phyloP scores from a whole-genome alignment of 1,140 invertebrate genomes.

The Adelges cooleyi region DNA sequence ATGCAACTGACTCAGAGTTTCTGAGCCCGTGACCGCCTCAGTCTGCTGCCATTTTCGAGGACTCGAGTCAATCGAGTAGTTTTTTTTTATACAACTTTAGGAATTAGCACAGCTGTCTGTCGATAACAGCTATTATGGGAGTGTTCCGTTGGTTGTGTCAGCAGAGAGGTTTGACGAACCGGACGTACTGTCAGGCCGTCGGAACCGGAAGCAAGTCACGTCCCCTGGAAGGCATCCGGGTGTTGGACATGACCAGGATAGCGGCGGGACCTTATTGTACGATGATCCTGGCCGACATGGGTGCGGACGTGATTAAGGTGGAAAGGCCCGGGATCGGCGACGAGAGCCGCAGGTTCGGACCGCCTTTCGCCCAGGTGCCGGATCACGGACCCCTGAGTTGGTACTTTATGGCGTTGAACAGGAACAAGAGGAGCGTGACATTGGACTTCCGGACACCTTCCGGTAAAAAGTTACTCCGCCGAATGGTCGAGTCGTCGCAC shows the following conservation, averaged over 20 bases:
- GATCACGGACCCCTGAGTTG: slow-evolving; percentile 55
- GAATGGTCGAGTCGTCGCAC: slow-evolving; percentile 66
- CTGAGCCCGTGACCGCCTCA: too few species aligned
- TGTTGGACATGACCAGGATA: slow-evolving; percentile 75
- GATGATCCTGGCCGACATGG: slow-evolving; percentile 86
- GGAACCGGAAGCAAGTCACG: not conserved
- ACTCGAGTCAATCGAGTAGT: too few species aligned
- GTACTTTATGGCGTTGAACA: slow-evolving; percentile 81
- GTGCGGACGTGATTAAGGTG: slow-evolving; percentile 88
- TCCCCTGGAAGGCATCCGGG: slow-evolving; percentile 51
- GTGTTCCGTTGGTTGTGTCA: too few species aligned
- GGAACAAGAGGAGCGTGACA: slow-evolving; percentile 91
- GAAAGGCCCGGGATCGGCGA: slow-evolving; percentile 71
- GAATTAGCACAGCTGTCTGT: too few species aligned
- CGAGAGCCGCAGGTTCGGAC: slow-evolving; percentile 79
- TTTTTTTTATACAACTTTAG: too few species aligned
- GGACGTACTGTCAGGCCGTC: not conserved
- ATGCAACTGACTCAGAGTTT: too few species aligned
- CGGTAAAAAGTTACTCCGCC: slow-evolving; percentile 61
- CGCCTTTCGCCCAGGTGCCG: slow-evolving; percentile 50
- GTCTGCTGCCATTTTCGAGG: too few species aligned
- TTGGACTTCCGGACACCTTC: slow-evolving; percentile 63
- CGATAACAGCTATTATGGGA: too few species aligned
- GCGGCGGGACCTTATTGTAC: slow-evolving; percentile 67
- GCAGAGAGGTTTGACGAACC: too few species aligned